Conservation (phyloP, 64 coral and sea anemone species). For the Exaiptasia diaphana region DNA sequence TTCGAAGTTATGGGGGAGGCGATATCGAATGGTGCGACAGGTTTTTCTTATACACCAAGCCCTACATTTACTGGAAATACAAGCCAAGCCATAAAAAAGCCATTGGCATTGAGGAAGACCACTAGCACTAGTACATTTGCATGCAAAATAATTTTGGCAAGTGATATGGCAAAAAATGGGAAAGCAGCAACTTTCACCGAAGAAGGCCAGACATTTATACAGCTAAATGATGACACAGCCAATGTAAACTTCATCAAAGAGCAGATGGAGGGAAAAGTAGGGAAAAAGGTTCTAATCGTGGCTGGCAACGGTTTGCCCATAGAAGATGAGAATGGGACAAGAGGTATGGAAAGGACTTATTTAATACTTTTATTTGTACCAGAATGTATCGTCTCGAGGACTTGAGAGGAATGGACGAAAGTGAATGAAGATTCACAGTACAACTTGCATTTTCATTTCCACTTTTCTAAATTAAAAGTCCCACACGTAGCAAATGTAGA, state of each 20-base stretch:
- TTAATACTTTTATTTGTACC: no score
- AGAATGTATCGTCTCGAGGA: no score
- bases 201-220: background rate
- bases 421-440: no score
- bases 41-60: background rate
- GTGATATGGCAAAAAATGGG: background rate
- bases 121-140: background rate
- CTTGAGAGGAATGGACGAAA: no score
- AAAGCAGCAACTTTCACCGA: background rate
- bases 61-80: background rate
- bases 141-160: background rate
- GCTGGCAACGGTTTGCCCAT: conserved; percentile 45
- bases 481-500: no score
- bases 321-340: conserved; percentile 26
- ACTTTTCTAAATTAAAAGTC: no score
- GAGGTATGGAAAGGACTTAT: no score
- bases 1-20: conserved; percentile 43
- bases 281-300: conserved; percentile 2
- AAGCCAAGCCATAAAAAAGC: background rate
- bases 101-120: background rate
- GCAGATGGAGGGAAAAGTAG: background rate
- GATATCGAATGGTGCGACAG: background rate
- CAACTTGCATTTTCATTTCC: no score
- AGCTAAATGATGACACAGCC: background rate
- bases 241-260: conserved; percentile 9